A percentile compares a stretch with the other conserved stretches of the same genome.
Evolutionary conservation across 2,113 vertebrate species (phyloP).

Genomic region (Indri indri): DNA sequence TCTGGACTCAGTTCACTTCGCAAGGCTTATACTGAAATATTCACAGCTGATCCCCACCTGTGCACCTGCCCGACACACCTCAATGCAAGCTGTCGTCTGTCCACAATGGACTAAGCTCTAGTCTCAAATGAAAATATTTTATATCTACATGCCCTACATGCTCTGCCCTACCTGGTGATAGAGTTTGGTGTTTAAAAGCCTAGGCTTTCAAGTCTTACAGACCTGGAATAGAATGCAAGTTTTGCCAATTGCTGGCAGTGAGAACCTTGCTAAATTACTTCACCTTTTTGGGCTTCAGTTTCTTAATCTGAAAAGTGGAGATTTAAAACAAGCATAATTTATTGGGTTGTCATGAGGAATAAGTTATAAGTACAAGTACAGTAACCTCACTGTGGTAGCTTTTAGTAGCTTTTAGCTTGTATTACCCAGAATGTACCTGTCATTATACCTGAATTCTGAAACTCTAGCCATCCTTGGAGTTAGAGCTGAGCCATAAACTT

Average conservation of each 20-base stretch:
- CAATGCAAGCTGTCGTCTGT: neutral
- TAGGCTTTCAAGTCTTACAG: neutral
- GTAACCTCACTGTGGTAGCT: neutral
- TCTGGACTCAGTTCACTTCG: neutral
- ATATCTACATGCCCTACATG: neutral
- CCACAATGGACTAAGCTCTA: neutral
- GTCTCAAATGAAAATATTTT: neutral
- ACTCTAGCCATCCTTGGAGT: neutral
- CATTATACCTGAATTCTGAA: neutral
- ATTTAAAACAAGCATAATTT: slow-evolving; percentile 7
- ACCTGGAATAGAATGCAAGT: neutral
- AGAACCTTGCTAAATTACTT: neutral
- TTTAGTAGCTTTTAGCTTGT: neutral
- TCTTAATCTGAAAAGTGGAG: neutral
- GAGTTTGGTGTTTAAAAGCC: neutral
- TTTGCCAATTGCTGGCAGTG: neutral
- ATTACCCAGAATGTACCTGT: neutral
- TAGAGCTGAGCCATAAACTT: neutral
- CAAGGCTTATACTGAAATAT: neutral
- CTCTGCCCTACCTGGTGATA: neutral
- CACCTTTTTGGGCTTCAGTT: neutral
- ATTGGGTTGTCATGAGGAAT: neutral
- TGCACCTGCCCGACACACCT: neutral
- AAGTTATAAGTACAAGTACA: neutral
- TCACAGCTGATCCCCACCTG: neutral